Evolutionary conservation across 2,888 invertebrate species (phyloP).

Genomic region (Lingula anatina): DNA sequence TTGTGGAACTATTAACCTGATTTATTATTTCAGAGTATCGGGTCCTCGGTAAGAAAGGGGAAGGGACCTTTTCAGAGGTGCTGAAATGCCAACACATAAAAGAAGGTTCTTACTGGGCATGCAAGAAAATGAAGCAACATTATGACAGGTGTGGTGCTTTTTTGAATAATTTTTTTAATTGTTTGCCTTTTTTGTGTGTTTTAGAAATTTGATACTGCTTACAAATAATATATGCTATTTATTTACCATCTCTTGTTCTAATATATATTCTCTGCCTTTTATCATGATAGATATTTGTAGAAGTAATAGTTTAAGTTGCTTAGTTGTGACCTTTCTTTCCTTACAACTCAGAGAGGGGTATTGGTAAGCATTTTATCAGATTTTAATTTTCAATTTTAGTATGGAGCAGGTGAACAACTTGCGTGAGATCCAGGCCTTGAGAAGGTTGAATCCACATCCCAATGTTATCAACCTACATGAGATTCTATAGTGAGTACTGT

Average conservation of each 20-base stretch:
- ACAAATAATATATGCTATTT: no score
- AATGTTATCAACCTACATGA: conserved; percentile 61
- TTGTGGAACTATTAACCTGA: no score
- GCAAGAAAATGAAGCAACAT: conserved; percentile 62
- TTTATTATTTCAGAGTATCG: conserved; percentile 64
- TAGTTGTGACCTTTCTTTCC: no score
- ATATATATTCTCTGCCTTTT: no score
- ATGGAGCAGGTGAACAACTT: conserved; percentile 39
- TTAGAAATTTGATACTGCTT: no score
- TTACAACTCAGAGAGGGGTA: no score
- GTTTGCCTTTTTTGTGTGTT: no score
- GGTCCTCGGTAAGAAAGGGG: conserved; percentile 64
- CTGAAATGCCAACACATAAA: conserved; percentile 62
- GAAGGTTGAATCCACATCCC: conserved; percentile 58
- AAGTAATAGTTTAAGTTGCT: no score
- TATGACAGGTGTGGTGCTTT: conserved; percentile 61
- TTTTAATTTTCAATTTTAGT: conserved; percentile 20
- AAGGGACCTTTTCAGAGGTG: conserved; percentile 68
- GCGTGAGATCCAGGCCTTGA: conserved; percentile 59
- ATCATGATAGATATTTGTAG: no score
- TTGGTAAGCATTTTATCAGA: no score
- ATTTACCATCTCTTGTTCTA: no score
- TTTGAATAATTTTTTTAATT: no score
- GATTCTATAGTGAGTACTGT: conserved; percentile 60
- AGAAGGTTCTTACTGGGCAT: conserved; percentile 60